phyloP scores from a whole-genome alignment of 2,797 vertebrate species.

The Neomorphus geoffroyi region DNA sequence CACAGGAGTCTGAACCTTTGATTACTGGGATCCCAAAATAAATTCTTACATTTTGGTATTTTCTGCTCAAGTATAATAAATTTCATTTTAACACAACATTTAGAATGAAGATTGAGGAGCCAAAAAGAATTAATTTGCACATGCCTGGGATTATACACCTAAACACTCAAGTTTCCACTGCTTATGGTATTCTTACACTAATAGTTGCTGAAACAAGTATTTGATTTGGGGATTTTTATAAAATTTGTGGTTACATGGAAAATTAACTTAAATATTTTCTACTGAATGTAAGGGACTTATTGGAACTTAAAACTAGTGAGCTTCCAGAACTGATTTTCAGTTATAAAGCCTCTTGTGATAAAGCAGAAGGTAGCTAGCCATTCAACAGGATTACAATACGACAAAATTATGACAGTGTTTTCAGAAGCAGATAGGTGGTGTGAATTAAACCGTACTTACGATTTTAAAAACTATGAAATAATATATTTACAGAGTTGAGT shows the following conservation, averaged over 20 bases:
- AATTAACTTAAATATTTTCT: neutral
- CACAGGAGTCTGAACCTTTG: neutral
- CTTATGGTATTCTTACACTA: neutral
- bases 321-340: neutral
- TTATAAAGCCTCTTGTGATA: neutral
- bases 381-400: neutral
- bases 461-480: constrained; percentile 11
- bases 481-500: constrained; percentile 25
- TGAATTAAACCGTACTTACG: constrained; percentile 45
- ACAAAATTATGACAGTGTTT: neutral
- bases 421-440: neutral
- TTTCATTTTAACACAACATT: neutral
- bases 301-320: neutral
- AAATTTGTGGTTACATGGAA: neutral
- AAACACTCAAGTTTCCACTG: neutral
- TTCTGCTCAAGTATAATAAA: neutral
- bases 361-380: neutral
- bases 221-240: neutral
- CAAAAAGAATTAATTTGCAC: neutral
- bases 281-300: neutral
- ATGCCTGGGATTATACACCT: neutral
- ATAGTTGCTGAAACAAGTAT: neutral
- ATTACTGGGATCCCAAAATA: neutral
- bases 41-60: neutral
- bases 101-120: neutral